A percentile compares a stretch with the other conserved stretches of the same genome.
These are phyloP conservation scores for Myrmecophaga tridactyla DNA, from an alignment of 2,113 vertebrate genomes.

Conservation along the genomic window DNA sequence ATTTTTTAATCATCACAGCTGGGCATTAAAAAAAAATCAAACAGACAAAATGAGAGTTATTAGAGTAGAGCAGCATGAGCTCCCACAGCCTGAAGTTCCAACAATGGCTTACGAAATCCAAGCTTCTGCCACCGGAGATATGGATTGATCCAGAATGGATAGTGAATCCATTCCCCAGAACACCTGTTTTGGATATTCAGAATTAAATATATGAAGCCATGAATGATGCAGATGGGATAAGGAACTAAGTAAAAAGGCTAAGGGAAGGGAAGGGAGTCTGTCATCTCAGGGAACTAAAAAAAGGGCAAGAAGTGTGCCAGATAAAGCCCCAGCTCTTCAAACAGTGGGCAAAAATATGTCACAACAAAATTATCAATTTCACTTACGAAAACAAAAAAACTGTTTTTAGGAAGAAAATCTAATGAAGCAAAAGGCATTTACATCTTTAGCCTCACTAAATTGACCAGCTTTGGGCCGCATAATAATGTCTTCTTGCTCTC, in stretches of 20 bases:
- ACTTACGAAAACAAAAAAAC: not conserved
- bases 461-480: not conserved
- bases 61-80: not conserved
- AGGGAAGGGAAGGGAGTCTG: not conserved
- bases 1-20: not conserved
- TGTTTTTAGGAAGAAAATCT: slow-evolving; percentile 3
- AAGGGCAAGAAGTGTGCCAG: not conserved
- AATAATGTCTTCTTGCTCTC: not conserved
- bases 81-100: not conserved
- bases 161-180: not conserved
- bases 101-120: not conserved
- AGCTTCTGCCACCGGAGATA: not conserved
- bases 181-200: not conserved
- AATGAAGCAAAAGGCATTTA: not conserved
- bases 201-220: not conserved
- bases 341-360: not conserved
- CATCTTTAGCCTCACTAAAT: not conserved
- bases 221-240: not conserved
- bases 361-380: not conserved
- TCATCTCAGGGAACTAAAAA: not conserved
- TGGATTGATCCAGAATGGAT: not conserved
- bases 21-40: not conserved
- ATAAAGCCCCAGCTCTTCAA: not conserved
- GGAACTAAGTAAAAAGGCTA: not conserved
- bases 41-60: not conserved